Conservation (phyloP, 1,140 invertebrate species). For the Drosophila mauritiana region DNA sequence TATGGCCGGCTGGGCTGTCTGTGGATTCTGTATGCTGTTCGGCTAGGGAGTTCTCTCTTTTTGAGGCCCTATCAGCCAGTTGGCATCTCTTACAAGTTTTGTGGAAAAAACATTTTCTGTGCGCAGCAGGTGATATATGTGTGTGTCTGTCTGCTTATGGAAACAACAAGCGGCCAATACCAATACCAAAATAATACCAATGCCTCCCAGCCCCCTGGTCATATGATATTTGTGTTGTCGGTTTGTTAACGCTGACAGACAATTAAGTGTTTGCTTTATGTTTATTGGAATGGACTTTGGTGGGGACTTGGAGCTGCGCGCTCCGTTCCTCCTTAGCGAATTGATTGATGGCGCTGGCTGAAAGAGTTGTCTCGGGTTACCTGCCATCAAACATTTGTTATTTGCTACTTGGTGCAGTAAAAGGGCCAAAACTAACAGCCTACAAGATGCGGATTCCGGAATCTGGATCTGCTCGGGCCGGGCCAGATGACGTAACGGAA, state of each 20-base stretch:
- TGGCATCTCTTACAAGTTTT: constrained; percentile 81
- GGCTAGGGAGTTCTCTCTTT: constrained; percentile 45
- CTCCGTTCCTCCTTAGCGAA: constrained; percentile 55
- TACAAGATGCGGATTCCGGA: constrained; percentile 16
- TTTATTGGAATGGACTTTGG: constrained; percentile 80
- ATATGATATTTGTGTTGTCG: constrained; percentile 83
- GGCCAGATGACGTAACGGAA: constrained; percentile 67
- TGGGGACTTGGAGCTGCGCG: constrained; percentile 25
- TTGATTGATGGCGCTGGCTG: constrained; percentile 69
- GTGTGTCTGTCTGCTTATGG: constrained; percentile 71
- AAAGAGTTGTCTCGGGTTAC: constrained; percentile 51
- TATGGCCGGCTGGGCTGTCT: background rate
- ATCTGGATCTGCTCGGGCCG: constrained; percentile 29
- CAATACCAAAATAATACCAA: background rate
- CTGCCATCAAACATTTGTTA: constrained; percentile 58
- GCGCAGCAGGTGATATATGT: constrained; percentile 82
- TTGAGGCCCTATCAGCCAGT: constrained; percentile 54
- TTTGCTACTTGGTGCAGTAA: constrained; percentile 70
- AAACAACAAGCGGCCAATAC: constrained; percentile 37
- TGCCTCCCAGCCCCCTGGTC: constrained; percentile 46
- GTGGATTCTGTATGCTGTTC: constrained; percentile 22
- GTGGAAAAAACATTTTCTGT: constrained; percentile 77
- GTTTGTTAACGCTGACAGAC: constrained; percentile 82
- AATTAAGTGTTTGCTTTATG: constrained; percentile 83
- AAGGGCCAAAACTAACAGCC: constrained; percentile 34